Evolutionary conservation across 1,140 invertebrate genomes (phyloP).

Genomic region (Platyscapa corneri): DNA sequence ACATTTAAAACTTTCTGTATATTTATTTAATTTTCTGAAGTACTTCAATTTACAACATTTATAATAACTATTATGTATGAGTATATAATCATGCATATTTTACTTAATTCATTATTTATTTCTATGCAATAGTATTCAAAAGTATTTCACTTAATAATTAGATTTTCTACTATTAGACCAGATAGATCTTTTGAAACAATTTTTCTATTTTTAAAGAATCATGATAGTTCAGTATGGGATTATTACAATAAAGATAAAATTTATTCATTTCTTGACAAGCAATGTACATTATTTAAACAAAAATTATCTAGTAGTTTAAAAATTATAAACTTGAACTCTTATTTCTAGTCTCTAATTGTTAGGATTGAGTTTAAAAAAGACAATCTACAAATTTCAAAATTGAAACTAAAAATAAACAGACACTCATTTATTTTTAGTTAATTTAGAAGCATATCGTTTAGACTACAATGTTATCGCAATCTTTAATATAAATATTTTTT

Average conservation of each 20-base stretch:
- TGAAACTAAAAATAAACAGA: neutral
- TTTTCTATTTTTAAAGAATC: neutral
- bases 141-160: neutral
- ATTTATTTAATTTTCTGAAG: neutral
- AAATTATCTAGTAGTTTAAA: no score
- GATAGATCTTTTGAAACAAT: no score
- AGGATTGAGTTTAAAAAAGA: no score
- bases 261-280: no score
- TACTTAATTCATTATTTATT: no score
- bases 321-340: no score
- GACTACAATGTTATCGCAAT: neutral
- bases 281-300: no score
- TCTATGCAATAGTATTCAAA: neutral
- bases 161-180: neutral
- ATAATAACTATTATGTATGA: no score
- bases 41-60: neutral
- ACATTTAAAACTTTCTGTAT: neutral
- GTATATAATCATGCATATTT: no score
- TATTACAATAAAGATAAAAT: neutral
- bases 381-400: neutral
- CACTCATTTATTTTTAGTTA: neutral
- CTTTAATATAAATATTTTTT: constrained; percentile 28
- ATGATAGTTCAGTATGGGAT: neutral
- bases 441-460: neutral
- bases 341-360: no score